phyloP scores from a whole-genome alignment of 2,888 invertebrate species.

The Pyrgus malvae region DNA sequence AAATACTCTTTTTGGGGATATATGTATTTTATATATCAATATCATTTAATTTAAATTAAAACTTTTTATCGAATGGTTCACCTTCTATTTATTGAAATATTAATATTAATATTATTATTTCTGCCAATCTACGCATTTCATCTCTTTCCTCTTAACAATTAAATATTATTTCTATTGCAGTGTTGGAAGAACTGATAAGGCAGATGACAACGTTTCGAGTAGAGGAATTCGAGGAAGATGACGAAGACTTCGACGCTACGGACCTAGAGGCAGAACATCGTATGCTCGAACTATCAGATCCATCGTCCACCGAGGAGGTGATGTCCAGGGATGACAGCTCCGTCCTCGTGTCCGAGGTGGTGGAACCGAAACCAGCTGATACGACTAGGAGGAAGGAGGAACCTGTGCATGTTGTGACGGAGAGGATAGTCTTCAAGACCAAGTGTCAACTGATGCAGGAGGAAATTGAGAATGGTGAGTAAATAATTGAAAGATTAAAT shows the following conservation, averaged over 20 bases:
- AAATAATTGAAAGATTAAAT: too few relatives aligned
- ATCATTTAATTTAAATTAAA: too few relatives aligned
- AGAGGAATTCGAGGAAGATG: slow-evolving; percentile 77
- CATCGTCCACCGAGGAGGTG: slow-evolving; percentile 38
- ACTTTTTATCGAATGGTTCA: too few relatives aligned
- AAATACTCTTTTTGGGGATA: too few relatives aligned
- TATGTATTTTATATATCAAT: too few relatives aligned
- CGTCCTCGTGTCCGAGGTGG: slow-evolving; percentile 52
- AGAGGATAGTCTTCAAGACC: slow-evolving; percentile 64
- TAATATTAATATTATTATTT: too few relatives aligned
- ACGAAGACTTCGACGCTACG: slow-evolving; percentile 60
- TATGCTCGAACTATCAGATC: slow-evolving; percentile 32
- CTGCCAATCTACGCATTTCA: too few relatives aligned
- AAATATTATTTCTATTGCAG: too few relatives aligned
- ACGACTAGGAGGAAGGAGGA: slow-evolving; percentile 48
- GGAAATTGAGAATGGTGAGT: slow-evolving; percentile 64
- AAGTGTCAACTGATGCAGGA: slow-evolving; percentile 81
- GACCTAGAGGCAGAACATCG: slow-evolving; percentile 44
- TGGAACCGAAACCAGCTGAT: slow-evolving; percentile 64
- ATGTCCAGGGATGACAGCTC: slow-evolving; percentile 43
- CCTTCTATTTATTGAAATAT: too few relatives aligned
- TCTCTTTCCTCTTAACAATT: too few relatives aligned
- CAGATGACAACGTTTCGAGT: slow-evolving; percentile 82
- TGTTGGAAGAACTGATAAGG: slow-evolving; percentile 86
- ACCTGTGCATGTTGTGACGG: slow-evolving; percentile 52